Percentiles rank a stretch among this genome's conserved stretches.
Conservation (phyloP, 2,888 invertebrate genomes). For the Selenia dentaria region DNA sequence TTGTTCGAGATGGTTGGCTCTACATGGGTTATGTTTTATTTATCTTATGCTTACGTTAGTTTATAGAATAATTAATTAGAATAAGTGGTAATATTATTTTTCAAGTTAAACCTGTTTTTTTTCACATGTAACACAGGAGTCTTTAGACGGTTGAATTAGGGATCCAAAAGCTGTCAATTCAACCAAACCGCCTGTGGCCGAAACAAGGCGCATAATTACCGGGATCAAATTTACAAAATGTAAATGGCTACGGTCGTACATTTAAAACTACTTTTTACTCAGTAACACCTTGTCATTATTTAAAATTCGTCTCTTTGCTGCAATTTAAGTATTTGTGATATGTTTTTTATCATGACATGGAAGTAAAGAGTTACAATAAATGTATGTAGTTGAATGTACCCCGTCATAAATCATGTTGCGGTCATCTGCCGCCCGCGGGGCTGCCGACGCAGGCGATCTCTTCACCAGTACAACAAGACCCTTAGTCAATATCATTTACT, state of each 20-base stretch:
- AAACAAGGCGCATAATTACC: slow-evolving; percentile 75
- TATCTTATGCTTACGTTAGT: no score
- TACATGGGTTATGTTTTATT: no score
- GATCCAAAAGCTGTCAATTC: slow-evolving; percentile 34
- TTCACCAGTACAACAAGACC: slow-evolving; percentile 34
- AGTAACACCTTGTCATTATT: slow-evolving; percentile 3
- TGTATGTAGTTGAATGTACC: slow-evolving; percentile 42
- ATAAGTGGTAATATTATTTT: no score
- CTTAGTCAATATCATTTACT: background rate
- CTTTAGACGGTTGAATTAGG: slow-evolving; percentile 39
- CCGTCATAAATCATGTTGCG: slow-evolving; percentile 76
- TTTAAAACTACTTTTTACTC: slow-evolving; percentile 52
- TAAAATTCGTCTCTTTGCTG: background rate
- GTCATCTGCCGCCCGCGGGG: slow-evolving; percentile 82
- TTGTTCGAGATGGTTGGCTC: no score
- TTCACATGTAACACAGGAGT: slow-evolving; percentile 67
- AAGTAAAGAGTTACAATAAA: slow-evolving; percentile 2
- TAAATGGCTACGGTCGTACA: slow-evolving; percentile 60
- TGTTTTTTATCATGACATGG: slow-evolving; percentile 4
- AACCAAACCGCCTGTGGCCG: slow-evolving; percentile 59
- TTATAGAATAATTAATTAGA: no score
- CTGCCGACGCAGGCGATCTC: slow-evolving; percentile 54
- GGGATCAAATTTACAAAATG: slow-evolving; percentile 78
- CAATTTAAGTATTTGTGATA: background rate
- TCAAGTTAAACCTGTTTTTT: no score